Conservation (phyloP, 2,113 vertebrate genomes). For the Arvicanthis niloticus region DNA sequence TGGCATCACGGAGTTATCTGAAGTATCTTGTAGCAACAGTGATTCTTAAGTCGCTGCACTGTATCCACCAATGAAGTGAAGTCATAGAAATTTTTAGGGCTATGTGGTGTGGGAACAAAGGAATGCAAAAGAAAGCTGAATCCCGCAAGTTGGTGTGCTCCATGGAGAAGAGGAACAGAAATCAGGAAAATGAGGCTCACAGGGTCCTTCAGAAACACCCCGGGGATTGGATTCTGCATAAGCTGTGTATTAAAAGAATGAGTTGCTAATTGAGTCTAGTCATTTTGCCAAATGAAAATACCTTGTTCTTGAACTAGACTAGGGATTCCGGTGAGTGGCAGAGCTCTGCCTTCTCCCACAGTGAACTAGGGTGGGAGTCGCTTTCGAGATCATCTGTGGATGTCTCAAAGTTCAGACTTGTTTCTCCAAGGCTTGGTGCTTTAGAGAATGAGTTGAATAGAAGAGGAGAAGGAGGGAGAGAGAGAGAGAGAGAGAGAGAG, state of each 20-base stretch:
- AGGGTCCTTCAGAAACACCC: neutral
- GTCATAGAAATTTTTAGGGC: constrained; percentile 10
- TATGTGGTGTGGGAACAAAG: neutral
- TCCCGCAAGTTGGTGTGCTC: neutral
- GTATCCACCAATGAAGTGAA: neutral
- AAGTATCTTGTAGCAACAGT: constrained; percentile 28
- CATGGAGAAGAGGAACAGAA: neutral
- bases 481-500: neutral
- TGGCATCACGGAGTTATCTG: neutral
- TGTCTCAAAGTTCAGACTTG: neutral
- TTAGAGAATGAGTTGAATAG: neutral
- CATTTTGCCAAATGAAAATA: neutral
- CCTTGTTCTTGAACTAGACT: neutral
- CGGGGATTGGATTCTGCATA: neutral
- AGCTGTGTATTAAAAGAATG: neutral
- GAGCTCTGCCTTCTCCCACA: neutral
- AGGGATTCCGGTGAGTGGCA: neutral
- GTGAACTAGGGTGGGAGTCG: neutral
- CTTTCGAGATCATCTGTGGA: neutral
- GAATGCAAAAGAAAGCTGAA: constrained; percentile 28
- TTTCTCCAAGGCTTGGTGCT: neutral
- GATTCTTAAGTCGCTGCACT: constrained; percentile 2
- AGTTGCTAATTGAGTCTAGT: neutral
- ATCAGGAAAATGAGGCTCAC: neutral
- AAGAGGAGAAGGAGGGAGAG: neutral